Conservation (phyloP, 2,113 vertebrate species). For the Cnemophilus loriae region DNA sequence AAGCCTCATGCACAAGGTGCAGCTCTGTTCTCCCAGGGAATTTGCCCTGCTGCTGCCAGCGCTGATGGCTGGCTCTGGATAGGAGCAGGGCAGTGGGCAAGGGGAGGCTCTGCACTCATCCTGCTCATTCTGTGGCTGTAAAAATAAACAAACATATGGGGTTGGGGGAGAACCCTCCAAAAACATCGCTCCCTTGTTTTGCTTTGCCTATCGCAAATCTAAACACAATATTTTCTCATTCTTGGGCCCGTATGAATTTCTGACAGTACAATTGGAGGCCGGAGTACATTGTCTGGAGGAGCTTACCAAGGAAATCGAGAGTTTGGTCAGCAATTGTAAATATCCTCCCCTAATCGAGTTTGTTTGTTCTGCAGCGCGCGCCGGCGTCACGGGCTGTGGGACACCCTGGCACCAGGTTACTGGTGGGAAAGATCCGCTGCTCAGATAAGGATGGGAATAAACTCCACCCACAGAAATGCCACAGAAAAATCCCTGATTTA, state of each 20-base stretch:
- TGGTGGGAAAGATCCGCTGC: slow-evolving; percentile 78
- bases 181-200: slow-evolving; percentile 28
- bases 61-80: neutral
- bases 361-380: slow-evolving; percentile 70
- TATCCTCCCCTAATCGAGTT: slow-evolving; percentile 72
- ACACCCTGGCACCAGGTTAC: slow-evolving; percentile 85
- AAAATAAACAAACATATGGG: slow-evolving; percentile 69
- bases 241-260: slow-evolving; percentile 59
- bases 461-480: slow-evolving; percentile 73
- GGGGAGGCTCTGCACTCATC: neutral
- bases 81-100: neutral
- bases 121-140: slow-evolving; percentile 40
- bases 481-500: slow-evolving; percentile 68
- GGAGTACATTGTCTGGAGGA: slow-evolving; percentile 69
- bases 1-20: neutral
- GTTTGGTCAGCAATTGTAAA: slow-evolving; percentile 76
- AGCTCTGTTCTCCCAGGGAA: neutral
- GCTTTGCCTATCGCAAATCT: slow-evolving; percentile 58
- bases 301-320: slow-evolving; percentile 73
- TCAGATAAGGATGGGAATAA: slow-evolving; percentile 78
- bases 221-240: slow-evolving; percentile 71
- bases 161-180: neutral
- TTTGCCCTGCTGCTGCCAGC: neutral
- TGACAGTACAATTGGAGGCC: slow-evolving; percentile 66
- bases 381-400: slow-evolving; percentile 62